Percentiles rank a stretch among this genome's conserved stretches.
These are phyloP conservation scores for Brienomyrus brachyistius DNA, from an alignment of 2,113 vertebrate species.

Conservation along the genomic window DNA sequence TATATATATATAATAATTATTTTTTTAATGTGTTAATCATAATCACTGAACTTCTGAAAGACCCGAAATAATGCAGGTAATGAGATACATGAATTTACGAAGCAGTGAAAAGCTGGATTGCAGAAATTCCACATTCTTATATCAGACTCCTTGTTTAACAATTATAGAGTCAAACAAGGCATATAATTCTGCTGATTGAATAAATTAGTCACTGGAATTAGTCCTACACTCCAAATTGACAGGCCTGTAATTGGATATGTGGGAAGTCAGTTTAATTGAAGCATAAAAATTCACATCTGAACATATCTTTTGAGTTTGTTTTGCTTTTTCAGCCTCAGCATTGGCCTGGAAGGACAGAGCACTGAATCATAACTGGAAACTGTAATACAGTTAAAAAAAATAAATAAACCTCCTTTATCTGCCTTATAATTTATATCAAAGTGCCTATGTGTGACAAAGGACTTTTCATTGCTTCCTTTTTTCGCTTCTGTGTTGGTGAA, in stretches of 20 bases:
- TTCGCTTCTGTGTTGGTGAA: not conserved
- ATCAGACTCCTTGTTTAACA: not conserved
- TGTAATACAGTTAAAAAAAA: not conserved
- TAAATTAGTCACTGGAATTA: not conserved
- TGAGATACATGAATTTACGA: not conserved
- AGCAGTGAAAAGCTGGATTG: not conserved
- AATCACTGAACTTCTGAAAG: not conserved
- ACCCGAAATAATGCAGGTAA: not conserved
- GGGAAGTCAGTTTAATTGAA: not conserved
- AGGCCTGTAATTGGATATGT: not conserved
- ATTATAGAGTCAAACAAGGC: not conserved
- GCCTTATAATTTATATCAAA: not conserved
- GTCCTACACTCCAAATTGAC: not conserved
- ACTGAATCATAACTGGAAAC: not conserved
- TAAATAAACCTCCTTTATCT: not conserved
- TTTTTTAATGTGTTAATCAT: not conserved
- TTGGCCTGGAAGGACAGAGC: not conserved
- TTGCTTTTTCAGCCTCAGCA: not conserved
- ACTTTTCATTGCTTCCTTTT: not conserved
- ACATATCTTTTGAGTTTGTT: not conserved
- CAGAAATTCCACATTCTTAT: not conserved
- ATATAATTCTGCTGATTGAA: constrained; percentile 7
- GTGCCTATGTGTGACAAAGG: not conserved
- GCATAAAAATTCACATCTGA: not conserved
- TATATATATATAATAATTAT: too few species aligned